Conservation (phyloP, 2,113 vertebrate species). For the Melanocharis versteri region DNA sequence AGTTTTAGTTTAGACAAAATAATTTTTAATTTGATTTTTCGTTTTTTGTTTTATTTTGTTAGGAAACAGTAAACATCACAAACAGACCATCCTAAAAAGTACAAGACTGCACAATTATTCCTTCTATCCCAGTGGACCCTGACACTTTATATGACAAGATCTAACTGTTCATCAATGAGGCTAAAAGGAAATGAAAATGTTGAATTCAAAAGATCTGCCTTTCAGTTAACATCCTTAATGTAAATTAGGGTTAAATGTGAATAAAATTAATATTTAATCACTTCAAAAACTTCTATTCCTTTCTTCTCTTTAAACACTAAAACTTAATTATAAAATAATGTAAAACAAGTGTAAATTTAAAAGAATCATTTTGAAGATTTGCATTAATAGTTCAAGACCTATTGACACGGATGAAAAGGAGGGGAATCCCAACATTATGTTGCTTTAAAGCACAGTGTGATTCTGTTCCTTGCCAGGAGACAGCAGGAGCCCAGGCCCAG, state of each 20-base stretch:
- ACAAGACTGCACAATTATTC: conserved; percentile 43
- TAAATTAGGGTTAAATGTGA: conserved; percentile 67
- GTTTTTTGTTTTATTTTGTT: not conserved
- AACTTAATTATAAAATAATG: conserved; percentile 61
- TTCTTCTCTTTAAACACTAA: conserved; percentile 51
- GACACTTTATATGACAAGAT: conserved; percentile 42
- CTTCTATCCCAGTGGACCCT: conserved; percentile 45
- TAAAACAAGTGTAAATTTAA: conserved; percentile 67
- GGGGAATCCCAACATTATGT: conserved; percentile 28
- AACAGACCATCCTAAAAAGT: not conserved
- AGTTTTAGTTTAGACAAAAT: conserved; percentile 6
- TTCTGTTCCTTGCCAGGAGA: not conserved
- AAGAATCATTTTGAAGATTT: conserved; percentile 45
- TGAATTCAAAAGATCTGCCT: conserved; percentile 47
- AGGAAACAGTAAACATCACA: conserved; percentile 54
- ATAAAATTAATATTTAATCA: conserved; percentile 64
- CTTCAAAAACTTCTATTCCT: conserved; percentile 41
- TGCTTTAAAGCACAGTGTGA: conserved; percentile 5
- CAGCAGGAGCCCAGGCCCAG: not conserved
- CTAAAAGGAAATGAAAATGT: conserved; percentile 53
- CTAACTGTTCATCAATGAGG: conserved; percentile 61
- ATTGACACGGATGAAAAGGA: conserved; percentile 18
- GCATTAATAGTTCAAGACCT: conserved; percentile 51
- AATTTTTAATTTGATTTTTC: not conserved
- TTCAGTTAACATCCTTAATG: conserved; percentile 63